Evolutionary conservation across 2,797 vertebrate genomes (phyloP), one percentile per base, ranked within the genome.

Genomic region (Hoplostethus atlanticus): DNA sequence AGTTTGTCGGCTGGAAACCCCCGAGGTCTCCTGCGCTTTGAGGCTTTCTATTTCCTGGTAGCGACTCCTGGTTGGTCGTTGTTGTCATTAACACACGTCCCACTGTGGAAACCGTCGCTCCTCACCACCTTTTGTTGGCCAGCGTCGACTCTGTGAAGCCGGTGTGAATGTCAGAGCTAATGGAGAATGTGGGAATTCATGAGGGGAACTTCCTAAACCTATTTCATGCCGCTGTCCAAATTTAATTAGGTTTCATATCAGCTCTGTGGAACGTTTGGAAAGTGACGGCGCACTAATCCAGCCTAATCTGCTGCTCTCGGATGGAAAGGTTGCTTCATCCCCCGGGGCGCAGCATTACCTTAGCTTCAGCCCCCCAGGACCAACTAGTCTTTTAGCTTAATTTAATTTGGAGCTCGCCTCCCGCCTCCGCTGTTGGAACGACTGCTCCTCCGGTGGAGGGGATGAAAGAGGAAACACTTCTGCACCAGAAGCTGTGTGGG

Each of bases 231-330:
- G 68, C 73, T 53, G 65, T 83, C 76, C 57, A 69, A 31, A 77
- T 81, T 83, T 76, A 79, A 88, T 88, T 83, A 80, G 62, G 54
- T 80, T 86, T 70, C 38, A 55, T 66, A 69, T 76, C 67, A 42
- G 61, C 44, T 76, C 63, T 59, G 48, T 31, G 17, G 69, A 76
- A 59, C 0, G 68, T 82, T 77, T 65, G 68, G 44, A 61, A 53
- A 53, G 64, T 40, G 50, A 51, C 1, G 64, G 64, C 1, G 70
- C 55, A 64, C 76, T 81, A 79, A 88, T 86, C 80, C 70, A 6
- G 28, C 6, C 12, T 83, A 77, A 84, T 81, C 74, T 54, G 70
- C 61, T 67, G 13, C 65, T 66, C 69, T 55, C 50, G 4, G 25
- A 85, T 48, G 53, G 76, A 76, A 76, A 82, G 76, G 73, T 76